Conservation (phyloP, 2,888 invertebrate species). For the Diarsia rubi region DNA sequence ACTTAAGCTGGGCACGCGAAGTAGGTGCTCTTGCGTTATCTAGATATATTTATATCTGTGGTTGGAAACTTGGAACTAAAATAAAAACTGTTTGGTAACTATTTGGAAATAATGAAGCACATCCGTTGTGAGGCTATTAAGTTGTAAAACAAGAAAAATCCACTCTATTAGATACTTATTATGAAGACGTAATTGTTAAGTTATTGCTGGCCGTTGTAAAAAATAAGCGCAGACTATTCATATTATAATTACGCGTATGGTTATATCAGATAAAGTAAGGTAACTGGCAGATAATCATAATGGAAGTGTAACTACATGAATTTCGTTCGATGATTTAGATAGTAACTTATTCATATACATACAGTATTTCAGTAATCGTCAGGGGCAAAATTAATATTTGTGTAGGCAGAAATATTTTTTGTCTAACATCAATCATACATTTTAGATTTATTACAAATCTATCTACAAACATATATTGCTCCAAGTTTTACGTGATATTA, state of each 20-base stretch:
- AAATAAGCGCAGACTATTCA: constrained; percentile 45
- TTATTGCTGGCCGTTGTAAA: constrained; percentile 55
- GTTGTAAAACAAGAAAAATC: constrained; percentile 70
- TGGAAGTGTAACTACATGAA: constrained; percentile 11
- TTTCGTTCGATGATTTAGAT: background rate
- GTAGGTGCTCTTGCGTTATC: too few relatives aligned
- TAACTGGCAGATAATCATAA: constrained; percentile 40
- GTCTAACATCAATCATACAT: constrained; percentile 10
- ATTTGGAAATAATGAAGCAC: constrained; percentile 69
- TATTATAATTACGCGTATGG: constrained; percentile 49
- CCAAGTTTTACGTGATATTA: constrained; percentile 40
- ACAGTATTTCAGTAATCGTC: constrained; percentile 3
- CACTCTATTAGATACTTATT: constrained; percentile 63
- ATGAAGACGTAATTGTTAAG: constrained; percentile 63
- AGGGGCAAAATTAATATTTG: constrained; percentile 24
- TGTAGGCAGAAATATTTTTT: constrained; percentile 9
- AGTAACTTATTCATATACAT: constrained; percentile 7
- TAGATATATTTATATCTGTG: too few relatives aligned
- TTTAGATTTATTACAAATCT: constrained; percentile 26
- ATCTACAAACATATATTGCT: constrained; percentile 18
- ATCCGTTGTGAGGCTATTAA: constrained; percentile 68
- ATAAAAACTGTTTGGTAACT: constrained; percentile 66
- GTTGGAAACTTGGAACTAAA: constrained; percentile 16
- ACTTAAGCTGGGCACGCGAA: too few relatives aligned
- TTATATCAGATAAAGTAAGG: constrained; percentile 33